These are phyloP conservation scores for Dicrurus megarhynchus DNA, from an alignment of 2,113 vertebrate species.

Conservation along the genomic window DNA sequence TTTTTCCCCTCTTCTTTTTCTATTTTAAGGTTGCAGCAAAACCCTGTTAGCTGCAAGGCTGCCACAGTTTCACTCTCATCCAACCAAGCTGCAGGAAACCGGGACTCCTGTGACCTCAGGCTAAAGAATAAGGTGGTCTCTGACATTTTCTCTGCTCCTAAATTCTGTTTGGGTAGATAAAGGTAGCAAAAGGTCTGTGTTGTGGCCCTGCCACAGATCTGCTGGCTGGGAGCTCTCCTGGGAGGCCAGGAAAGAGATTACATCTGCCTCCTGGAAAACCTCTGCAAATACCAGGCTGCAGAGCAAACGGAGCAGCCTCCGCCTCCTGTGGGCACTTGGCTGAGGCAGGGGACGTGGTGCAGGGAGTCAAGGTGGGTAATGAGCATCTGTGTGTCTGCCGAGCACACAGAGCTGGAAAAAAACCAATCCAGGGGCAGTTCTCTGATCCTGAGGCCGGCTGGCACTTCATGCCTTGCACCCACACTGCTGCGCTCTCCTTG, in stretches of 20 bases:
- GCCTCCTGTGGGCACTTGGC: not conserved
- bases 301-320: not conserved
- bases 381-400: not conserved
- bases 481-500: not conserved
- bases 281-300: constrained; percentile 29
- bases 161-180: constrained; percentile 16
- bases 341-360: not conserved
- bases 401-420: not conserved
- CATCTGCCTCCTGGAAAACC: constrained; percentile 5
- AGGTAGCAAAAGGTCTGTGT: constrained; percentile 7
- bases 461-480: not conserved
- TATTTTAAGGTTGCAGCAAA: not conserved
- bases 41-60: not conserved
- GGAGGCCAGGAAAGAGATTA: not conserved
- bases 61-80: not conserved
- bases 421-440: not conserved
- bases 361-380: not conserved
- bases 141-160: not conserved
- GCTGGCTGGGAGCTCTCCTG: not conserved
- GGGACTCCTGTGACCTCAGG: not conserved
- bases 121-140: not conserved
- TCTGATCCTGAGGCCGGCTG: not conserved
- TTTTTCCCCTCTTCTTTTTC: not conserved
- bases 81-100: not conserved
- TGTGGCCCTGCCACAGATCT: not conserved